These are phyloP conservation scores for Pristionchus exspectatus DNA, from an alignment of 2,888 invertebrate genomes.

Conservation along the genomic window DNA sequence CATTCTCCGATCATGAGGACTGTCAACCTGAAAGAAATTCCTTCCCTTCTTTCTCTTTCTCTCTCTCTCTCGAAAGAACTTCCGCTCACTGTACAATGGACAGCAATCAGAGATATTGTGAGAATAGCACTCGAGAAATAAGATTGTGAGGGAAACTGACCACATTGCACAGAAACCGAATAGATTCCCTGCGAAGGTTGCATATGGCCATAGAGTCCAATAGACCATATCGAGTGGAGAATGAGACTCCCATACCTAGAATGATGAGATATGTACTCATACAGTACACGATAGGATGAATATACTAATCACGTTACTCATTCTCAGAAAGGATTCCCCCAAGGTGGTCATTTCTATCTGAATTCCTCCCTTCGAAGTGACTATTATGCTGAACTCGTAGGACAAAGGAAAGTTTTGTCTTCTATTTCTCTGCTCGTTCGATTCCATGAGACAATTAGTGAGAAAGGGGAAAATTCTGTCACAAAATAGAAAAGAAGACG, in stretches of 20 bases:
- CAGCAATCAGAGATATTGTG: neutral
- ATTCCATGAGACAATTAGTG: neutral
- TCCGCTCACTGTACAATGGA: neutral
- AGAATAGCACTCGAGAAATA: neutral
- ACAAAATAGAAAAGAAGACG: neutral
- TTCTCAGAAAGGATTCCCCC: neutral
- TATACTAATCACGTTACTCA: neutral
- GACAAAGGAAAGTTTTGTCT: neutral
- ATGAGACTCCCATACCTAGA: slow-evolving; percentile 1
- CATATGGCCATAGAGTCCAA: slow-evolving; percentile 72
- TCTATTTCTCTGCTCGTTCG: too few relatives aligned
- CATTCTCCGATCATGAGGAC: slow-evolving; percentile 76
- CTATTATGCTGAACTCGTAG: neutral
- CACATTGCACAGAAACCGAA: slow-evolving; percentile 77
- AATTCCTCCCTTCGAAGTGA: neutral
- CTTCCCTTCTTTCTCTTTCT: neutral
- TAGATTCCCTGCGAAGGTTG: slow-evolving; percentile 72
- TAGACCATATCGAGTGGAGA: slow-evolving; percentile 54
- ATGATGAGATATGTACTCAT: neutral
- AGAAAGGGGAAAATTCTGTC: neutral
- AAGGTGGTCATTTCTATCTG: neutral
- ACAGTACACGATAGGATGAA: neutral
- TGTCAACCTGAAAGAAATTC: slow-evolving; percentile 61
- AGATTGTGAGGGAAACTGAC: slow-evolving; percentile 56
- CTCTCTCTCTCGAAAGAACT: neutral